Evolutionary conservation across 35 echinoderm and acorn worm species (phyloP).

Genomic region (Diadema setosum): DNA sequence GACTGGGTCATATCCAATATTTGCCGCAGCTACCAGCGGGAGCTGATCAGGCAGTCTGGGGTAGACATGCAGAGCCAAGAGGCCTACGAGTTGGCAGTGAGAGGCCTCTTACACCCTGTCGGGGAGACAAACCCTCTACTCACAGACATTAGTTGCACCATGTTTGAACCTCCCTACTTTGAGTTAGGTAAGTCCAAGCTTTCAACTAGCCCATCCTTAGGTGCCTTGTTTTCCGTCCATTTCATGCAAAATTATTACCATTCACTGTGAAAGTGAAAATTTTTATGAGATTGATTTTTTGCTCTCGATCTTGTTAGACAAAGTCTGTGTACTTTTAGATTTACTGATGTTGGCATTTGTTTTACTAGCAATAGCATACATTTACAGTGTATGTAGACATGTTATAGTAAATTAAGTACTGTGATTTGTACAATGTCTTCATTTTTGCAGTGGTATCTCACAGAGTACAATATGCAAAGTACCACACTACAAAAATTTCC

Average conservation of each 20-base stretch:
- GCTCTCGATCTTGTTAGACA: neutral
- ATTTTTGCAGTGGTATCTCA: too few species aligned
- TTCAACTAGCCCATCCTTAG: too few species aligned
- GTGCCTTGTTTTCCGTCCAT: too few species aligned
- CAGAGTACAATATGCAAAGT: too few species aligned
- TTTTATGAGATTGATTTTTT: too few species aligned
- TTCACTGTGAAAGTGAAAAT: too few species aligned
- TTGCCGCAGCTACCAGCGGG: slow-evolving; percentile 43
- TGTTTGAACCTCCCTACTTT: slow-evolving; percentile 87
- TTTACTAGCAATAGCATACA: too few species aligned
- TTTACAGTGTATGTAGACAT: too few species aligned
- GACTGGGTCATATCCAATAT: slow-evolving; percentile 54
- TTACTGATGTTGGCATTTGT: too few species aligned
- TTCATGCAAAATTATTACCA: neutral
- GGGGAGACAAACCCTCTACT: slow-evolving; percentile 51
- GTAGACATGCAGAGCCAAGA: slow-evolving; percentile 89
- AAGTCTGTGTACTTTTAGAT: neutral
- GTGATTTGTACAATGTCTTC: too few species aligned
- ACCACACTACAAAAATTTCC: too few species aligned
- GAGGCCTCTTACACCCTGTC: slow-evolving; percentile 49
- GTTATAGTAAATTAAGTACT: too few species aligned
- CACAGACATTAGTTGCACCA: slow-evolving; percentile 44
- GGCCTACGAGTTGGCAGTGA: slow-evolving; percentile 80
- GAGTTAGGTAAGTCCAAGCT: slow-evolving; percentile 70
- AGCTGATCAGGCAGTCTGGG: slow-evolving; percentile 66